Evolutionary conservation across 2,888 invertebrate species (phyloP).

Genomic region (Agriopis aurantiaria): DNA sequence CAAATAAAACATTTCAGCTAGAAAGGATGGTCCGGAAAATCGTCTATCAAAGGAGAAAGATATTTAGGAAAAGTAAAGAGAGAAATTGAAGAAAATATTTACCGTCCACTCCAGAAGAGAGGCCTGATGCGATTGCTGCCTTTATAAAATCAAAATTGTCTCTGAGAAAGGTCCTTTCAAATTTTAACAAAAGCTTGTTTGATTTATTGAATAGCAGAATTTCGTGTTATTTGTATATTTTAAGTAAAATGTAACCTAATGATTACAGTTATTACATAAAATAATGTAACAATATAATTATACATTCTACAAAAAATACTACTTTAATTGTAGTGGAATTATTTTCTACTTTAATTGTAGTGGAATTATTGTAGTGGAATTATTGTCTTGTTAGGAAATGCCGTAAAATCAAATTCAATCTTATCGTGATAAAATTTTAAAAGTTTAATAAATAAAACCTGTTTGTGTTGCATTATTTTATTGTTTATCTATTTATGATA

Average conservation of each 20-base stretch:
- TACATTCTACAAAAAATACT: no score
- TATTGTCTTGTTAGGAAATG: no score
- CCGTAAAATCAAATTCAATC: no score
- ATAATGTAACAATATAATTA: no score
- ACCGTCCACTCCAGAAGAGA: constrained; percentile 17
- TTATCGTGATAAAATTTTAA: no score
- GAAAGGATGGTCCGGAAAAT: constrained; percentile 9
- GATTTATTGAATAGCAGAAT: neutral
- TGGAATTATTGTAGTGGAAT: no score
- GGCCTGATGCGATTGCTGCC: constrained; percentile 16
- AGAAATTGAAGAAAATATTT: constrained; percentile 18
- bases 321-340: no score
- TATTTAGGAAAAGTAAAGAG: constrained; percentile 11
- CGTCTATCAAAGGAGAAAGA: constrained; percentile 19
- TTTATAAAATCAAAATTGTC: constrained; percentile 3
- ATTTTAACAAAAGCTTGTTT: neutral
- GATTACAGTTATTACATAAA: no score
- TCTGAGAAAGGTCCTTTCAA: constrained; percentile 1
- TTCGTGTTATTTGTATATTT: neutral
- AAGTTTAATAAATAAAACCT: no score
- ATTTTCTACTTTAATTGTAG: no score
- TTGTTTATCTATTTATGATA: no score
- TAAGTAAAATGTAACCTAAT: neutral
- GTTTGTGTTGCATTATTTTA: no score
- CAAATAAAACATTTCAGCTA: neutral